These are phyloP conservation scores for Fregata magnificens DNA, from an alignment of 2,113 vertebrate genomes.

Conservation along the genomic window DNA sequence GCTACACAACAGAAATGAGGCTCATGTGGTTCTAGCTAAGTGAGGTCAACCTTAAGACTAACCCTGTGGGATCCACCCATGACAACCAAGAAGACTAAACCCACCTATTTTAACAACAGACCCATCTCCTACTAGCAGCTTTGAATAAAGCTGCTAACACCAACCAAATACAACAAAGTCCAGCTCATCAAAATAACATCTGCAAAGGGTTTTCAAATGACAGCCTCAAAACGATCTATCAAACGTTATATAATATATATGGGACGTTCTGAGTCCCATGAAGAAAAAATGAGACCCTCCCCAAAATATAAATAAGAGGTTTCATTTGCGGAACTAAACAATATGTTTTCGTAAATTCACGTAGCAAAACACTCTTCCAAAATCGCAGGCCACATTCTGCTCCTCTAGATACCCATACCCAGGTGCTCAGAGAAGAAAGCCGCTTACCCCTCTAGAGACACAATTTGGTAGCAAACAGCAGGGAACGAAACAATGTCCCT, in stretches of 20 bases:
- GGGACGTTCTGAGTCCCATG: not conserved
- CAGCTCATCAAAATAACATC: not conserved
- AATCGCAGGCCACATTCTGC: rapidly evolving
- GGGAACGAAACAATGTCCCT: not conserved
- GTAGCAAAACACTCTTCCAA: not conserved
- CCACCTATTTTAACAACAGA: not conserved
- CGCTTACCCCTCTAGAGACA: not conserved
- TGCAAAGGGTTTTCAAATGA: not conserved
- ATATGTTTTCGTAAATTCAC: not conserved
- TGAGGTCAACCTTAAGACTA: not conserved
- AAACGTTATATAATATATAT: too few relatives aligned
- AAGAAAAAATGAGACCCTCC: not conserved
- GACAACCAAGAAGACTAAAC: not conserved
- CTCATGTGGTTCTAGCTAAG: not conserved
- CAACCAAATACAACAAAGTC: not conserved
- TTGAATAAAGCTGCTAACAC: not conserved
- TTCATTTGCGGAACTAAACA: not conserved
- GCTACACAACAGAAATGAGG: not conserved
- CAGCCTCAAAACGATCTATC: not conserved
- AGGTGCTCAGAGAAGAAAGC: not conserved
- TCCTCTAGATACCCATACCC: not conserved
- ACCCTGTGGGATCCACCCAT: not conserved
- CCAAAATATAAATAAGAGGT: not conserved
- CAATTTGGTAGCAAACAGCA: not conserved
- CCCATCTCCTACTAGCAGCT: not conserved